Evolutionary conservation across 1,140 invertebrate species (phyloP).

Genomic region (Drosophila dunni): DNA sequence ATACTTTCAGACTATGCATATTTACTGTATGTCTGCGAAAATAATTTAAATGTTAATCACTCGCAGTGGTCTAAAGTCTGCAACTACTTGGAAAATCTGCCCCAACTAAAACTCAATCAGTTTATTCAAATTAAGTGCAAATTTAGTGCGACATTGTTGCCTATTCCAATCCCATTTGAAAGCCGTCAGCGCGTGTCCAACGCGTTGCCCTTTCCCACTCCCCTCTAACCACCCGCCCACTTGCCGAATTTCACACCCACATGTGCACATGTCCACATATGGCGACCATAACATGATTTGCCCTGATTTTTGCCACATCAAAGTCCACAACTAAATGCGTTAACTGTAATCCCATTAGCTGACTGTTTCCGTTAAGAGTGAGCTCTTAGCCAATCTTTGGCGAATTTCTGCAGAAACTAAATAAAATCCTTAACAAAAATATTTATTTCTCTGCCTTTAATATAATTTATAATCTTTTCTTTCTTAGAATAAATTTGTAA

Average conservation of each 20-base stretch:
- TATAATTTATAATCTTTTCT: too few species aligned
- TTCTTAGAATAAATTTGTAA: too few species aligned
- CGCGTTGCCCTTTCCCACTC: conserved; percentile 4
- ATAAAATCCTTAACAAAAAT: neutral
- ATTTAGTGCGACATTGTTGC: conserved; percentile 65
- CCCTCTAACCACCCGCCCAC: conserved; percentile 1
- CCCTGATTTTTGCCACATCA: conserved; percentile 51
- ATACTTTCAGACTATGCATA: too few species aligned
- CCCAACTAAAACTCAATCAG: conserved; percentile 70
- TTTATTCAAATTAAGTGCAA: conserved; percentile 82
- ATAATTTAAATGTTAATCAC: conserved; percentile 76
- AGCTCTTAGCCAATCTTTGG: neutral
- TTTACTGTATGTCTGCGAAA: conserved; percentile 20
- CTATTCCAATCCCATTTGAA: conserved; percentile 14
- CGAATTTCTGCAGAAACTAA: neutral
- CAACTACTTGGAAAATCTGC: conserved; percentile 48
- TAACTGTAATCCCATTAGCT: conserved; percentile 57
- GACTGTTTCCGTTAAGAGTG: neutral
- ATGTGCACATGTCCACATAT: conserved; percentile 31
- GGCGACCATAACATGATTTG: conserved; percentile 35
- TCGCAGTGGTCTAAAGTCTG: conserved; percentile 27
- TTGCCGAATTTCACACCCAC: conserved; percentile 1
- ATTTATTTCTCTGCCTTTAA: too few species aligned
- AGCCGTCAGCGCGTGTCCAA: conserved; percentile 9
- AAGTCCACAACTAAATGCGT: conserved; percentile 50